These are phyloP conservation scores for Metallyticus violacea DNA, from an alignment of 2,888 invertebrate species.

Conservation along the genomic window DNA sequence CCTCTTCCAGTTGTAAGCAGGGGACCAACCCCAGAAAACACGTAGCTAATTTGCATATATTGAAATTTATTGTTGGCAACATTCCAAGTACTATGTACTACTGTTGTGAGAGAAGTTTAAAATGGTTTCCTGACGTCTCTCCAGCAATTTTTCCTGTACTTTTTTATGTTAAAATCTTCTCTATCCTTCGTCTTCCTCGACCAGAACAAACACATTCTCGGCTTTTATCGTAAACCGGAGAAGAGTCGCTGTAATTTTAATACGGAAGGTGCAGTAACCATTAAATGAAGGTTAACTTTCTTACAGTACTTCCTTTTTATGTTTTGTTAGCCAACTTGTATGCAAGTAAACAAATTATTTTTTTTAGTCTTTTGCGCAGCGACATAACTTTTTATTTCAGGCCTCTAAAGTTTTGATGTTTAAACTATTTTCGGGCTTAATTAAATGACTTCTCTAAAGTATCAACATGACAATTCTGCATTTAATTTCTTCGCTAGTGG, in stretches of 20 bases:
- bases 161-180: too few species aligned
- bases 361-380: too few species aligned
- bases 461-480: too few species aligned
- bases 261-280: neutral
- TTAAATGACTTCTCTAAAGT: neutral
- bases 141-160: neutral
- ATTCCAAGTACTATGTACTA: neutral
- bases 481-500: neutral
- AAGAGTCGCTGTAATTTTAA: neutral
- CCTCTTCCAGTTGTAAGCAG: neutral
- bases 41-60: constrained; percentile 6
- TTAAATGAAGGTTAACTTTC: neutral
- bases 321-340: too few species aligned
- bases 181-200: too few species aligned
- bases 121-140: neutral
- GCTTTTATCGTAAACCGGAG: neutral
- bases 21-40: neutral
- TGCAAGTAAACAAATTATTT: neutral
- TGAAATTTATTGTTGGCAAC: constrained; percentile 2
- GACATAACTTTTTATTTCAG: neutral
- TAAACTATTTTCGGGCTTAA: neutral
- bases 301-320: neutral
- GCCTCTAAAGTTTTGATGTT: neutral
- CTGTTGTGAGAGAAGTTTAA: neutral
- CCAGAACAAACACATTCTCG: neutral